Conservation (phyloP, 2,888 invertebrate genomes). For the Parnassius apollo region DNA sequence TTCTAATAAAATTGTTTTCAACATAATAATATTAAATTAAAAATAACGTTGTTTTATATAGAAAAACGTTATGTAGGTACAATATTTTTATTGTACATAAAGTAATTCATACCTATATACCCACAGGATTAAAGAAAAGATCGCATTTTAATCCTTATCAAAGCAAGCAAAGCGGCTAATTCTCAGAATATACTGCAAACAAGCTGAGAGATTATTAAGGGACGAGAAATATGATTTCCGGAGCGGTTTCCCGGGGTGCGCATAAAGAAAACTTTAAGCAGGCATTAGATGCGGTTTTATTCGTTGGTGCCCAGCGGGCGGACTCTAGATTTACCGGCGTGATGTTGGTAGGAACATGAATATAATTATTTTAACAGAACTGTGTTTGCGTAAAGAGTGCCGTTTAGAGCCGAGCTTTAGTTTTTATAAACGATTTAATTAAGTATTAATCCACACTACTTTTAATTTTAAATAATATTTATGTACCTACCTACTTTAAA, state of each 20-base stretch:
- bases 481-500: no score
- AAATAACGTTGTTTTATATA: no score
- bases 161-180: no score
- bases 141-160: constrained; percentile 12
- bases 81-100: no score
- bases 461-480: no score
- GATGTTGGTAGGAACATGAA: constrained; percentile 34
- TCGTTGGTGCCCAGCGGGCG: constrained; percentile 22
- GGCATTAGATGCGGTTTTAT: constrained; percentile 48
- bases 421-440: no score
- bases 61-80: no score
- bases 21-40: constrained; percentile 1
- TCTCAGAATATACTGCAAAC: no score
- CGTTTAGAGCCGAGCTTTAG: background rate
- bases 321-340: constrained; percentile 35
- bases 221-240: no score
- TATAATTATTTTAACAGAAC: constrained; percentile 32
- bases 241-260: no score
- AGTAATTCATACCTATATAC: no score
- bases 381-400: constrained; percentile 21
- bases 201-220: constrained; percentile 46
- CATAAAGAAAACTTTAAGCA: constrained; percentile 51
- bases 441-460: no score
- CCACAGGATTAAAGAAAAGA: constrained; percentile 1
- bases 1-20: background rate